Base-by-base conservation (phyloP, 2,888 invertebrate genomes). In the Tipula unca region DNA sequence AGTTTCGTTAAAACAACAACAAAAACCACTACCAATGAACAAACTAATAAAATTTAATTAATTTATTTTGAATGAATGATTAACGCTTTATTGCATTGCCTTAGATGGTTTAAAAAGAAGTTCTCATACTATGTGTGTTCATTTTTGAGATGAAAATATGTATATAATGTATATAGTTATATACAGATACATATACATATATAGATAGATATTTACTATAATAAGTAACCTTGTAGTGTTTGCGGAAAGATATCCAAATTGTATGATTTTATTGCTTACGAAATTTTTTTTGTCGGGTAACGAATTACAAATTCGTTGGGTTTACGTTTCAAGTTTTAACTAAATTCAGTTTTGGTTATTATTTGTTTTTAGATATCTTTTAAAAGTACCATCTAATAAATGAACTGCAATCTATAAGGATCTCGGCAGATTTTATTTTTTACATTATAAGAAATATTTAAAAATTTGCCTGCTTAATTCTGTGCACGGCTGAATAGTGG, bases 1-100 rank as follows among this genome's bases (percentile, higher is more conserved):
- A n/a, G n/a, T n/a, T n/a, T n/a, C n/a, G n/a, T n/a, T n/a, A n/a
- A n/a, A n/a, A 32, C 32, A 32, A 32, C 32, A 32, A 32, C 32
- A n/a, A n/a, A n/a, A n/a, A n/a, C n/a, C n/a, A 32, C 3, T 17
- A 20, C 10, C 69, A 69, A 69, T 69, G 69, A 69, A 69, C 69
- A 69, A 69, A 69, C 69, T 69, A 69, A 69, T 69, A 69, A 69
- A 69, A 25, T 69, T 69, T 69, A 69, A 69, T 69, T 69, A 69
- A 69, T 69, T 69, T 69, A 69, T 69, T 69, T 69, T 69, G 69
- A 69, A 69, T 69, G 69, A 25, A 69, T 69, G 69, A 69, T 69
- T 69, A 69, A 69, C 25, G 69, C 25, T 25, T 69, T 69, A 69
- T 25, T 69, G 25, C 2, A 25, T 69, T 69, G 69, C 69, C 69